Evolutionary conservation across 2,113 vertebrate species (phyloP).

Genomic region (Pygoscelis adeliae): DNA sequence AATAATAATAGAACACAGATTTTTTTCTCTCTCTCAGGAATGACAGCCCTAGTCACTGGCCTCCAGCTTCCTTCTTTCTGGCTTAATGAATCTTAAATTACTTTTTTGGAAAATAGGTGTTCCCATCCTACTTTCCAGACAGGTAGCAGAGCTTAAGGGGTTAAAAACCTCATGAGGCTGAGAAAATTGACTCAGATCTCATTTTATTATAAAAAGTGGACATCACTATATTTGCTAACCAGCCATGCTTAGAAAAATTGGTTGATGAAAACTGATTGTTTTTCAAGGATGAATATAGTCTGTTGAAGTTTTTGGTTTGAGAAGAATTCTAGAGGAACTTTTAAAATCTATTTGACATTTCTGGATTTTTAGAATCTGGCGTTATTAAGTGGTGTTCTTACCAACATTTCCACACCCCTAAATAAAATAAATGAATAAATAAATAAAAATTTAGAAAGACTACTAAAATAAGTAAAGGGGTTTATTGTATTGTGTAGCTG

Average conservation of each 20-base stretch:
- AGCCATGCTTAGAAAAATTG: background rate
- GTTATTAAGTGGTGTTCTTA: background rate
- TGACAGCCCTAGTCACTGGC: background rate
- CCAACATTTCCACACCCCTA: background rate
- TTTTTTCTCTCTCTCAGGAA: background rate
- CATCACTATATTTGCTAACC: background rate
- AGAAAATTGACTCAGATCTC: background rate
- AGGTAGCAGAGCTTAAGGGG: background rate
- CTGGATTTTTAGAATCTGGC: background rate
- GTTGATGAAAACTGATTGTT: background rate
- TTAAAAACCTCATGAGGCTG: background rate
- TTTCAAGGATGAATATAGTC: background rate
- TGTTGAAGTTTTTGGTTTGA: background rate
- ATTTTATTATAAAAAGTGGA: background rate
- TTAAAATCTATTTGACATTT: background rate
- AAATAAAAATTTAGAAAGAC: background rate
- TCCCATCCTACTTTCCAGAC: background rate
- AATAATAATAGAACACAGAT: background rate
- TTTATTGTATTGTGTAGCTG: background rate
- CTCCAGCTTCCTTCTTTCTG: background rate
- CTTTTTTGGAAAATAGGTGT: background rate
- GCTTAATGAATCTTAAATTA: background rate
- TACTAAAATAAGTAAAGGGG: background rate
- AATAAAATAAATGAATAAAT: background rate
- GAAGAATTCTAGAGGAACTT: background rate